Evolutionary conservation across 2,113 vertebrate genomes (phyloP).

Genomic region (Chloebia gouldiae): DNA sequence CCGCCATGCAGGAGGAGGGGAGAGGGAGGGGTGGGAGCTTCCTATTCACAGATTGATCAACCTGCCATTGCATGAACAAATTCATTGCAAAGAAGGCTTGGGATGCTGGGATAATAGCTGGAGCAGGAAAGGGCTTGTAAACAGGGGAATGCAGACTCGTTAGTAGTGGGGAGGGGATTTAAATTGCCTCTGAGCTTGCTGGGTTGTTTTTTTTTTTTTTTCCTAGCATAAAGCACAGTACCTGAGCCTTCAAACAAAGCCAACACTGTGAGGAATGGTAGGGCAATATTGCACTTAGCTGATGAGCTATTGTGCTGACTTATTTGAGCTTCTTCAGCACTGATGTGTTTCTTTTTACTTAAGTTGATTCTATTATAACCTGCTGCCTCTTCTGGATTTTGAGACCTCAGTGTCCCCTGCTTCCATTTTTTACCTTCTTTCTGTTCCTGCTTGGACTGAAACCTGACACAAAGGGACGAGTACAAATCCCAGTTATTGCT

Average conservation of each 20-base stretch:
- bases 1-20: constrained; percentile 73
- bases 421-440: constrained; percentile 28
- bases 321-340: constrained; percentile 38
- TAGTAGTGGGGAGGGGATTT: constrained; percentile 49
- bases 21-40: constrained; percentile 76
- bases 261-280: constrained; percentile 45
- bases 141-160: constrained; percentile 37
- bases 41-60: constrained; percentile 81
- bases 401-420: background rate
- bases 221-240: constrained; percentile 32
- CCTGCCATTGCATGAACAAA: constrained; percentile 78
- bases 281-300: constrained; percentile 56
- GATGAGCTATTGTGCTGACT: constrained; percentile 61
- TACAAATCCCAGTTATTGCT: constrained; percentile 21
- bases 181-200: constrained; percentile 58
- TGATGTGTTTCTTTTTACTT: constrained; percentile 59
- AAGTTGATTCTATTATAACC: constrained; percentile 25
- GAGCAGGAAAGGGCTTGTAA: constrained; percentile 63
- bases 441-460: constrained; percentile 57
- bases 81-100: constrained; percentile 68
- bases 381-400: constrained; percentile 50
- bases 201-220: background rate
- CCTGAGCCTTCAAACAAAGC: constrained; percentile 63
- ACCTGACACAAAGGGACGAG: constrained; percentile 59
- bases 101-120: constrained; percentile 67